A percentile compares a stretch with the other conserved stretches of the same genome.
Evolutionary conservation across 1,140 invertebrate species (phyloP).

Genomic region (Ylistrum balloti): DNA sequence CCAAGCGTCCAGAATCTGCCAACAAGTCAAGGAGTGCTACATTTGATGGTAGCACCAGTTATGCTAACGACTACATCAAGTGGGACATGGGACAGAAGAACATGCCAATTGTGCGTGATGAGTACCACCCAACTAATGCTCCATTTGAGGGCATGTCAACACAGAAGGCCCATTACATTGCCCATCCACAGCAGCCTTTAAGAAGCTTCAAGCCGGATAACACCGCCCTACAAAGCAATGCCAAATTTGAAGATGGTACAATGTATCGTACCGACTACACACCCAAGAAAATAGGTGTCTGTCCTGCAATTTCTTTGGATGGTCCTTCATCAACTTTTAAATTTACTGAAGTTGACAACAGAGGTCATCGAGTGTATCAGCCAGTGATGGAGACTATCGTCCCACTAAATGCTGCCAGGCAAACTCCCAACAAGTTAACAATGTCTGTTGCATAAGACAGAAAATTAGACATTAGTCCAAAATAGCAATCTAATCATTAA

Average conservation of each 20-base stretch:
- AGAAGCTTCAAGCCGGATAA: slow-evolving; percentile 77
- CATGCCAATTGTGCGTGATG: slow-evolving; percentile 66
- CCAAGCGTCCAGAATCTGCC: slow-evolving; percentile 70
- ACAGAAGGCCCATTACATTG: slow-evolving; percentile 79
- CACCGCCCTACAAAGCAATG: slow-evolving; percentile 67
- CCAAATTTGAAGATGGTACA: slow-evolving; percentile 80
- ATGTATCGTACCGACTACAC: slow-evolving; percentile 81
- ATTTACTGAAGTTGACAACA: slow-evolving; percentile 70
- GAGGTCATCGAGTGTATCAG: slow-evolving; percentile 77
- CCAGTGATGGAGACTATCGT: slow-evolving; percentile 63
- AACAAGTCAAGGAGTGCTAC: slow-evolving; percentile 68
- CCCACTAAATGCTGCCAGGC: neutral
- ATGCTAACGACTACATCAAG: slow-evolving; percentile 80
- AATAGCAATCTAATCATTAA: slow-evolving; percentile 26
- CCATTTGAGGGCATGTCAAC: slow-evolving; percentile 82
- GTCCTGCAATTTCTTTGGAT: slow-evolving; percentile 78
- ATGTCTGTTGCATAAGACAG: slow-evolving; percentile 50
- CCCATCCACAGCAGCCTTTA: slow-evolving; percentile 63
- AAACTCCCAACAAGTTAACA: slow-evolving; percentile 48
- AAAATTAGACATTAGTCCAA: slow-evolving; percentile 20
- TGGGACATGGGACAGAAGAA: slow-evolving; percentile 75
- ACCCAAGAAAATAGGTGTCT: slow-evolving; percentile 75
- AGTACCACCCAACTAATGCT: slow-evolving; percentile 77
- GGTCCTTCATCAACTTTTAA: slow-evolving; percentile 63
- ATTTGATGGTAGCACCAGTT: slow-evolving; percentile 81